Evolutionary conservation across 2,113 vertebrate genomes (phyloP).

Genomic region (Phoxinus phoxinus): DNA sequence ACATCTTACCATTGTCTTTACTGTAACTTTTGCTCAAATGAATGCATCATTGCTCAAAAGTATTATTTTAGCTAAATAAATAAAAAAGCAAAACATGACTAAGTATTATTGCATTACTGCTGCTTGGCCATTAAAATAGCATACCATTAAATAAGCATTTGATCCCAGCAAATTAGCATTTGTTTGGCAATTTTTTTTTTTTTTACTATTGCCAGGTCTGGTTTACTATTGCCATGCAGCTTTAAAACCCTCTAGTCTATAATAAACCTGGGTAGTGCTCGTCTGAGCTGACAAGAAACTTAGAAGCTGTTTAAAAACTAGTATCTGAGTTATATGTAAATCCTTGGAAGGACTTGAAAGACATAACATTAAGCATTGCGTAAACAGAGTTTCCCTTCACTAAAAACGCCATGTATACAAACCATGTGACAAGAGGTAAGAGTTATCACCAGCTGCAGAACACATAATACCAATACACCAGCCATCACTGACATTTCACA

Average conservation of each 20-base stretch:
- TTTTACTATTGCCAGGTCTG: not conserved
- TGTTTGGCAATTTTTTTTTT: not conserved
- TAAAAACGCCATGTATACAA: not conserved
- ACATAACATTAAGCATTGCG: not conserved
- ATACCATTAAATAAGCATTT: not conserved
- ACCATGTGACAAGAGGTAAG: not conserved
- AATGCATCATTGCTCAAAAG: not conserved
- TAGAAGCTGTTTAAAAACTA: not conserved
- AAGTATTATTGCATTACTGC: not conserved
- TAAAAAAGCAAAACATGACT: not conserved
- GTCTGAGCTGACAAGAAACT: not conserved
- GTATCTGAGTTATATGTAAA: not conserved
- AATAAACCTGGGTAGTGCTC: not conserved
- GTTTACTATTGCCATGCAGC: not conserved
- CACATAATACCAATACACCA: conserved; percentile 16
- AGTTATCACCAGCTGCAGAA: conserved; percentile 14
- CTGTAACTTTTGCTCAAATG: too few species aligned
- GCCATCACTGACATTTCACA: conserved; percentile 6
- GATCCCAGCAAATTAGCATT: not conserved
- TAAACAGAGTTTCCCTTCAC: not conserved
- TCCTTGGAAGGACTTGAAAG: not conserved
- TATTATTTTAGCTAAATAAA: not conserved
- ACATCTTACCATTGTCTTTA: too few species aligned
- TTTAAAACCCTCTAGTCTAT: too few species aligned
- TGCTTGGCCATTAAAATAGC: not conserved